Evolutionary conservation across 2,888 invertebrate species (phyloP).

Genomic region (Ophion costatus): DNA sequence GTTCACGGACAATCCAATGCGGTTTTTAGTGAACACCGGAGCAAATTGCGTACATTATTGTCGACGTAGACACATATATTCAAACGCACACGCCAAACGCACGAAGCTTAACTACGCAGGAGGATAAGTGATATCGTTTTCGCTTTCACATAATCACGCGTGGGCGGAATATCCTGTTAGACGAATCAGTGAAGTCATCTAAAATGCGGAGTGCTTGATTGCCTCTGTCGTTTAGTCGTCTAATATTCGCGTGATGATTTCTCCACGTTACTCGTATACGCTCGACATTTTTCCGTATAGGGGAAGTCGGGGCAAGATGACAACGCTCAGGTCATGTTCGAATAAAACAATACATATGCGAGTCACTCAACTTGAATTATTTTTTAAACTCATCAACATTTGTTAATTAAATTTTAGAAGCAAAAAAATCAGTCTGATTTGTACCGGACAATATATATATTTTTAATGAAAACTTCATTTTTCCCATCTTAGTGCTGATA

Average conservation of each 20-base stretch:
- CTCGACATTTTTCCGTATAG: too few relatives aligned
- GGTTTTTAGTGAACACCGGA: constrained; percentile 51
- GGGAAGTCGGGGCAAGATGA: too few relatives aligned
- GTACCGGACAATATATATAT: too few relatives aligned
- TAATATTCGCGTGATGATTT: background rate
- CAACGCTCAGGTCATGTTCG: too few relatives aligned
- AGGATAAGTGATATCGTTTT: constrained; percentile 47
- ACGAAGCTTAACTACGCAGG: constrained; percentile 5
- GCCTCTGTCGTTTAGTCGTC: constrained; percentile 5
- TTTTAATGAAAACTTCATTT: too few relatives aligned
- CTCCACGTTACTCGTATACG: background rate
- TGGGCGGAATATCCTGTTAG: constrained; percentile 35
- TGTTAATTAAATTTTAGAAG: too few relatives aligned
- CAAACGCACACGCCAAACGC: background rate
- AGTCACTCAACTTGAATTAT: too few relatives aligned
- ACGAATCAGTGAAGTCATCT: constrained; percentile 43
- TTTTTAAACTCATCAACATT: too few relatives aligned
- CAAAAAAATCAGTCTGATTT: too few relatives aligned
- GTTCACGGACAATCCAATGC: constrained; percentile 46
- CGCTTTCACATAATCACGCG: constrained; percentile 32
- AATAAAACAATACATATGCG: too few relatives aligned
- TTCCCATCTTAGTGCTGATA: too few relatives aligned
- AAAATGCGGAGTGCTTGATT: constrained; percentile 22
- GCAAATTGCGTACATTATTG: constrained; percentile 42
- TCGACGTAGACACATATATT: constrained; percentile 1